A percentile compares a stretch with the other conserved stretches of the same genome.
phyloP scores from a whole-genome alignment of 1,140 invertebrate species.

The Rhagoletis zephyria region DNA sequence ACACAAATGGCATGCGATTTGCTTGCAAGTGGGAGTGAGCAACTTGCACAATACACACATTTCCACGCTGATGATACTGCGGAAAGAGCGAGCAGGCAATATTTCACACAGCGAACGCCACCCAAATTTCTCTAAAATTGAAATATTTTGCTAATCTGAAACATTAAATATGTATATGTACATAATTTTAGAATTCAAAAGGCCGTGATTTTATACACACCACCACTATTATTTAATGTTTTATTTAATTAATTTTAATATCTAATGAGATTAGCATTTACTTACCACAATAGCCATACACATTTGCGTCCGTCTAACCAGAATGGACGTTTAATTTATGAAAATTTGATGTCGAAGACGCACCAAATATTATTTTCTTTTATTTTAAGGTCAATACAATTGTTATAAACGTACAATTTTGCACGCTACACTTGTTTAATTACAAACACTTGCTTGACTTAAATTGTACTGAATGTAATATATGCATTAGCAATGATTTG shows the following conservation, averaged over 20 bases:
- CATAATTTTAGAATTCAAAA: too few relatives aligned
- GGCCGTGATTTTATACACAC: too few relatives aligned
- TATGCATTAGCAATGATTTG: constrained; percentile 4
- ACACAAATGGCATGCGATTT: not conserved
- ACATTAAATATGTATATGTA: too few relatives aligned
- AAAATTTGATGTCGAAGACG: not conserved
- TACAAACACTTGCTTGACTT: constrained; percentile 4
- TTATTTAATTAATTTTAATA: not conserved
- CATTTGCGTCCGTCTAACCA: constrained; percentile 56
- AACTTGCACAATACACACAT: not conserved
- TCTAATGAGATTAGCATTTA: not conserved
- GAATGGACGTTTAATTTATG: constrained; percentile 26
- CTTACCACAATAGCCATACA: constrained; percentile 60
- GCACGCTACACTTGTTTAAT: constrained; percentile 5
- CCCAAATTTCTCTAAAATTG: not conserved
- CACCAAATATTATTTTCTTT: not conserved
- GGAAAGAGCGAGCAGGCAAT: not conserved
- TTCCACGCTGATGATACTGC: not conserved
- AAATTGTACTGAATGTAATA: not conserved
- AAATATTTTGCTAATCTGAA: not conserved
- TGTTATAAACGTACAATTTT: not conserved
- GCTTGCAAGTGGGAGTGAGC: not conserved
- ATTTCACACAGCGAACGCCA: not conserved
- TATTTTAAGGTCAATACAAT: not conserved
- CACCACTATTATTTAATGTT: too few relatives aligned